Evolutionary conservation across 2,888 invertebrate genomes (phyloP), one percentile per base, ranked within the genome.

Genomic region (Lasioglossum pauxillum): DNA sequence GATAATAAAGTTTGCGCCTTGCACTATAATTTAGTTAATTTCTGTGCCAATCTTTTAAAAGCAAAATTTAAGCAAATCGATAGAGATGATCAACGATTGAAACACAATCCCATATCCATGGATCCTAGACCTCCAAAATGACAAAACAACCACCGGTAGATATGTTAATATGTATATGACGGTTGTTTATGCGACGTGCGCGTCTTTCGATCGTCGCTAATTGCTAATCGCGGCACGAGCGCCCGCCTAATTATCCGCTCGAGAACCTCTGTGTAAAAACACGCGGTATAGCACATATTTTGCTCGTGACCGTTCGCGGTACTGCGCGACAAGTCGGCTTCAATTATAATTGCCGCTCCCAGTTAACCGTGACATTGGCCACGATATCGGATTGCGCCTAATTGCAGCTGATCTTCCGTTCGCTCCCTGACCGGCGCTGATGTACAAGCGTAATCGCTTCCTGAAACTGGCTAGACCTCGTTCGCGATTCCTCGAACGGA

Each of bases 311-410:
- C n/a, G 41, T 38, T 5, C 41, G n/a, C n/a, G 71, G 2, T 41
- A 71, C 23, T n/a, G 41, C 67, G 38, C 35, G 53, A 38, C 64
- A 67, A 88, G 88, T 84, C 85, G 74, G 44, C 46, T 49, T 80
- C 81, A 88, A 91, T 90, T 92, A 87, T 84, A 78, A 84, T 80
- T 69, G 78, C 87, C 83, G 78, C 82, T 82, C 80, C 79, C 77
- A 44, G 77, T 79, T 87, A 93, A 91, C 93, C 94, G 88, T 94
- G 94, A 93, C 94, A 94, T 94, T 94, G 93, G 84, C 92, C 90
- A 87, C 92, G 92, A 88, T 93, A 93, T 93, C 93, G 92, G 90
- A 92, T 92, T 86, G 88, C 89, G 82, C 87, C 91, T 94, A 94
- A 94, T 94, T 93, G 91, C 87, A 86, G 31, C 64, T 44, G 73